Conservation (phyloP, 2,113 vertebrate genomes). For the Ondatra zibethicus region DNA sequence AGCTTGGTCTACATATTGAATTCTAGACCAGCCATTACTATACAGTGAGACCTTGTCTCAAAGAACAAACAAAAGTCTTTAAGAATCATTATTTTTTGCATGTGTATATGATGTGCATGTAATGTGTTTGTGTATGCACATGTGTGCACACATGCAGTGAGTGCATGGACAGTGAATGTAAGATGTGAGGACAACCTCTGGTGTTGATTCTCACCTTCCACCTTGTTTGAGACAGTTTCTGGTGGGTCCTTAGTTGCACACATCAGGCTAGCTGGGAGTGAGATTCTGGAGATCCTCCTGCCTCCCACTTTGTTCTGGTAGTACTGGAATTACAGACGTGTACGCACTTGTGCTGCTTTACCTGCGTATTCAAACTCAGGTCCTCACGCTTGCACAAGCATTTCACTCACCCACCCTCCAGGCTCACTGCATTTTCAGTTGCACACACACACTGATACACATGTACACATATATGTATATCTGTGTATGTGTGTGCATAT, state of each 20-base stretch:
- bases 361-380: neutral
- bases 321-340: neutral
- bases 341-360: neutral
- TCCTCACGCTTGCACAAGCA: neutral
- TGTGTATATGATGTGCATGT: too few relatives aligned
- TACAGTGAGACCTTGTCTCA: too few relatives aligned
- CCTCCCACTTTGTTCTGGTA: neutral
- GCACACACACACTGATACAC: neutral
- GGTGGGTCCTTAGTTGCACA: neutral
- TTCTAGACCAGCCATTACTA: neutral
- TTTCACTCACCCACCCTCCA: too few relatives aligned
- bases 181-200: neutral
- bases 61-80: too few relatives aligned
- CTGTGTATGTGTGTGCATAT: neutral
- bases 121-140: too few relatives aligned
- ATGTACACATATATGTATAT: neutral
- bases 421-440: neutral
- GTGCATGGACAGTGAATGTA: neutral
- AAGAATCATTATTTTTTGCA: too few relatives aligned
- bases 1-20: neutral
- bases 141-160: neutral
- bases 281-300: neutral
- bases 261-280: neutral
- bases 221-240: neutral
- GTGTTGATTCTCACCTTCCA: neutral